Conservation (phyloP, 2,888 invertebrate species). For the Ditylenchus weischeri region DNA sequence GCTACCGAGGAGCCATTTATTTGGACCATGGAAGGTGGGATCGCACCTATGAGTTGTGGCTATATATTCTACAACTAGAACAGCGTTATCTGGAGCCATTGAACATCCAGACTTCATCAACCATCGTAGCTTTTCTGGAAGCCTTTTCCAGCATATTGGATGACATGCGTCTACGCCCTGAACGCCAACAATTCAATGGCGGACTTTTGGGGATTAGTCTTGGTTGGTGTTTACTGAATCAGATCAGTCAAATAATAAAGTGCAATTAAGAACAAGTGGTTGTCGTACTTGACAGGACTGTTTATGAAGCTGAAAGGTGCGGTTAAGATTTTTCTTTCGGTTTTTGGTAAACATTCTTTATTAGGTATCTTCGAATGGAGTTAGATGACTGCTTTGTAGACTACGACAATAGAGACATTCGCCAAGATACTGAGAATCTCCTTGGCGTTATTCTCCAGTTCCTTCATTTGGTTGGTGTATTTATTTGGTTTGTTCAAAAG, state of each 20-base stretch:
- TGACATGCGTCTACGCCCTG: slow-evolving; percentile 62
- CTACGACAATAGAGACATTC: slow-evolving; percentile 28
- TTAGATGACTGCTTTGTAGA: slow-evolving; percentile 21
- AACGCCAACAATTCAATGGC: slow-evolving; percentile 15
- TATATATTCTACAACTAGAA: slow-evolving; percentile 73
- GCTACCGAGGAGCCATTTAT: slow-evolving; percentile 89
- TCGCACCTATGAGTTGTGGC: slow-evolving; percentile 73
- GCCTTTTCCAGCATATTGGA: slow-evolving; percentile 80
- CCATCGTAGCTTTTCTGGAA: slow-evolving; percentile 88
- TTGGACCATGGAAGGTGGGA: slow-evolving; percentile 68
- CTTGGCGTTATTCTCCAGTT: slow-evolving; percentile 37
- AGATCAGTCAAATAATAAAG: no score
- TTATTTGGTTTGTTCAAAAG: background rate
- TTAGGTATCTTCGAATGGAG: slow-evolving; percentile 22
- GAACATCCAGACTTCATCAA: slow-evolving; percentile 89
- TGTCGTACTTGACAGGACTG: slow-evolving; percentile 23
- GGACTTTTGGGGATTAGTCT: slow-evolving; percentile 8
- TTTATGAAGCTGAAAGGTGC: slow-evolving; percentile 26
- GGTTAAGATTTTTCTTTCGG: slow-evolving; percentile 6
- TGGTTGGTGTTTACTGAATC: no score
- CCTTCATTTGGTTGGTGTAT: slow-evolving; percentile 33
- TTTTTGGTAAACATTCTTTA: background rate
- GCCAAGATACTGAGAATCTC: slow-evolving; percentile 38
- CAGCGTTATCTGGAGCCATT: slow-evolving; percentile 75
- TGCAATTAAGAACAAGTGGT: slow-evolving; percentile 13